phyloP scores from a whole-genome alignment of 2,113 vertebrate species.

The Oryctolagus cuniculus region DNA sequence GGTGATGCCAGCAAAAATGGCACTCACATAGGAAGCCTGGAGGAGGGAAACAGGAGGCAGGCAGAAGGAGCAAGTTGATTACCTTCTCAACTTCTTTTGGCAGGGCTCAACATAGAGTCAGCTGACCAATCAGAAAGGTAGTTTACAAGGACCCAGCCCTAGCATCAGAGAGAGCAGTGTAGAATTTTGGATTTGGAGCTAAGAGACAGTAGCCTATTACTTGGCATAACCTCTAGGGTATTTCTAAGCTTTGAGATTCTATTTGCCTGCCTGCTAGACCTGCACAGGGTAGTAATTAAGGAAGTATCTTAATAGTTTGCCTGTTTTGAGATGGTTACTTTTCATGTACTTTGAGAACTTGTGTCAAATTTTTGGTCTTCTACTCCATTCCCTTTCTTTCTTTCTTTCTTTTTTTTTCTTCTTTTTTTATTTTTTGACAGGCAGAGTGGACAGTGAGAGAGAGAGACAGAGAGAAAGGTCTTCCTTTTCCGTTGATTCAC shows the following conservation, averaged over 20 bases:
- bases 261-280: neutral
- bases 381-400: neutral
- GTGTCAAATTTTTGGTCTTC: conserved; percentile 44
- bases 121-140: neutral
- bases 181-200: neutral
- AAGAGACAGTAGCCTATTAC: conserved; percentile 3
- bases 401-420: no score
- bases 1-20: neutral
- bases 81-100: neutral
- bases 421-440: no score
- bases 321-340: neutral
- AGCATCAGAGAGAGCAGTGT: neutral
- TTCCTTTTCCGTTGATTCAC: no score
- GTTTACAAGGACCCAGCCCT: neutral
- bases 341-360: conserved; percentile 15
- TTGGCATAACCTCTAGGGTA: neutral
- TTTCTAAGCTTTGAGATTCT: conserved; percentile 23
- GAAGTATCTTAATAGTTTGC: neutral
- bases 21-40: neutral
- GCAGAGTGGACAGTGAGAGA: no score
- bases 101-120: neutral
- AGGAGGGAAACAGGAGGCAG: neutral
- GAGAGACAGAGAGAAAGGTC: no score
- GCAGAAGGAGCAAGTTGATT: neutral
- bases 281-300: neutral